Percentiles rank a stretch among this genome's conserved stretches.
Evolutionary conservation across 2,113 vertebrate genomes (phyloP).

Genomic region (Pomatorhinus ruficollis): DNA sequence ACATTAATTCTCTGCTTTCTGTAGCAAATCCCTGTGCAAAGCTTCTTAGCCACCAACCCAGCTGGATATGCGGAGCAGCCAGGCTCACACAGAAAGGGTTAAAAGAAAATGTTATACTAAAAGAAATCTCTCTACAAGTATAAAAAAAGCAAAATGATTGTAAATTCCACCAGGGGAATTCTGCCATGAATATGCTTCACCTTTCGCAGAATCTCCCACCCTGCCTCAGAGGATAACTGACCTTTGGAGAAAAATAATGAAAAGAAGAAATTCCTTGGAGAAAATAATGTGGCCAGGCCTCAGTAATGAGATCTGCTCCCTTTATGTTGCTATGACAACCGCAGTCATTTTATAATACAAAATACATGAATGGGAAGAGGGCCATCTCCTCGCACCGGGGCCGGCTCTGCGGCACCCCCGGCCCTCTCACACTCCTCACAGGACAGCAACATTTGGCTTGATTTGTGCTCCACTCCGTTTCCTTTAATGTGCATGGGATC

Average conservation of each 20-base stretch:
- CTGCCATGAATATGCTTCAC: conserved; percentile 90
- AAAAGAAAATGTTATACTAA: conserved; percentile 69
- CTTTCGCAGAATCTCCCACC: conserved; percentile 88
- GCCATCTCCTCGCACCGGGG: conserved; percentile 55
- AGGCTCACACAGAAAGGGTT: conserved; percentile 70
- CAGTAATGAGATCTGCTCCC: conserved; percentile 87
- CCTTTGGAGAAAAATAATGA: conserved; percentile 95
- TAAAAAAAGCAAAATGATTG: conserved; percentile 89
- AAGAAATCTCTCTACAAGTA: conserved; percentile 71
- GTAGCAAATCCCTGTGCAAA: neutral
- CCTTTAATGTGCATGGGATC: neutral
- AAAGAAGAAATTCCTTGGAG: conserved; percentile 90
- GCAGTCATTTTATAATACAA: conserved; percentile 83
- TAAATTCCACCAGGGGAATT: conserved; percentile 86
- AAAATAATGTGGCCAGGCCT: conserved; percentile 86
- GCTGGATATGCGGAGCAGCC: neutral
- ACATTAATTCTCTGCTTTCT: neutral
- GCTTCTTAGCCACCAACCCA: neutral
- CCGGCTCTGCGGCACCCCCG: neutral
- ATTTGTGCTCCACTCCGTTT: neutral
- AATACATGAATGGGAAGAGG: conserved; percentile 82
- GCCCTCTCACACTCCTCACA: conserved; percentile 43
- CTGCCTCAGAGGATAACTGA: conserved; percentile 95
- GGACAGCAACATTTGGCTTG: conserved; percentile 20
- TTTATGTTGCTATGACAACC: conserved; percentile 83